A percentile compares a stretch with the other conserved stretches of the same genome.
These are phyloP conservation scores for Distichodus sexfasciatus DNA, from an alignment of 2,797 vertebrate genomes.

Conservation along the genomic window DNA sequence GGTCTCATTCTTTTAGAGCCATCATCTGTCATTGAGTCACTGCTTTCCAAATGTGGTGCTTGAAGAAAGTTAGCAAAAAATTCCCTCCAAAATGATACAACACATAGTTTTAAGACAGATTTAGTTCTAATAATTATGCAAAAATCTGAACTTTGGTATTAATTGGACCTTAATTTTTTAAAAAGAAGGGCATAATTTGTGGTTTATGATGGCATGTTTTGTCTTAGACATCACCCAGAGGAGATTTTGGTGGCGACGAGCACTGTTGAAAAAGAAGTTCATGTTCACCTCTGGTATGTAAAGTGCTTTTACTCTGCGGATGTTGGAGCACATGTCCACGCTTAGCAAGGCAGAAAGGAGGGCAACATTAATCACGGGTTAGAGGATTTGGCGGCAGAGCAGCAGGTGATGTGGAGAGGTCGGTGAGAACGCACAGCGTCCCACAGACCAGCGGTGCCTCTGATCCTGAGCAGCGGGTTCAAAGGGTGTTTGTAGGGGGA, in stretches of 20 bases:
- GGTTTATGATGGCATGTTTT: no score
- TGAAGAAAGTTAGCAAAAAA: constrained; percentile 23
- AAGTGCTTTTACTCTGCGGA: constrained; percentile 21
- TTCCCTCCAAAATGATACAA: constrained; percentile 56
- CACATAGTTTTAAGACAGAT: constrained; percentile 42
- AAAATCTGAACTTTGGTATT: no score
- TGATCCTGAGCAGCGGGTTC: constrained; percentile 58
- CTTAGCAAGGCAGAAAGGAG: constrained; percentile 1
- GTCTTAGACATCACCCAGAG: no score
- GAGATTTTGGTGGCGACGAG: not conserved
- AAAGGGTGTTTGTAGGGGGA: constrained; percentile 49
- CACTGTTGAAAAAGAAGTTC: constrained; percentile 6
- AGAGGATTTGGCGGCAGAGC: not conserved
- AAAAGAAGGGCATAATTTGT: no score
- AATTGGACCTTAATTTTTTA: no score
- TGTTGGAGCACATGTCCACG: constrained; percentile 33
- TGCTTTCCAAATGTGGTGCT: constrained; percentile 50
- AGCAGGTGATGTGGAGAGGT: constrained; percentile 50
- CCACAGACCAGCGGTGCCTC: constrained; percentile 44
- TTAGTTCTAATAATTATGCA: constrained; percentile 20
- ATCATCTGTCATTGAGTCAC: constrained; percentile 49
- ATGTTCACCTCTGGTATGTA: not conserved
- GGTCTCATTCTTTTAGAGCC: constrained; percentile 50
- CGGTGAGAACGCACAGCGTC: constrained; percentile 51
- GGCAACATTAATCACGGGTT: not conserved